phyloP scores from a whole-genome alignment of 2,888 invertebrate species.

The Elgonia sp. region DNA sequence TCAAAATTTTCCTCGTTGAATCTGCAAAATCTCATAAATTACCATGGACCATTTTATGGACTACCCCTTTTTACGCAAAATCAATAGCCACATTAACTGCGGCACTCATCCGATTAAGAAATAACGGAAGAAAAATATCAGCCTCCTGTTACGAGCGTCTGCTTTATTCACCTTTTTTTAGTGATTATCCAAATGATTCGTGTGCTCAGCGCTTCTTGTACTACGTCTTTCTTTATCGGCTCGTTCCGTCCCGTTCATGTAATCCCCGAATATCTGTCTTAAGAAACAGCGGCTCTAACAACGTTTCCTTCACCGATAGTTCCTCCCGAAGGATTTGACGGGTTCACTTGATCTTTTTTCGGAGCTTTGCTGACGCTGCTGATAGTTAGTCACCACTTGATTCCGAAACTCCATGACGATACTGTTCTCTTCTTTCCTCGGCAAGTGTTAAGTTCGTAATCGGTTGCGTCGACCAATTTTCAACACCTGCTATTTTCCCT shows the following conservation, averaged over 20 bases:
- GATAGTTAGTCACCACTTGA: constrained; percentile 57
- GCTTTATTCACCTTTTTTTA: constrained; percentile 51
- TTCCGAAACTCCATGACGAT: constrained; percentile 24
- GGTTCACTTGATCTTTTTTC: constrained; percentile 38
- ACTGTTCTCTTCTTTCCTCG: constrained; percentile 30
- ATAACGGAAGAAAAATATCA: constrained; percentile 41
- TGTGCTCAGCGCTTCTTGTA: constrained; percentile 4
- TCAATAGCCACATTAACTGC: constrained; percentile 52
- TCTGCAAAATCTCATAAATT: constrained; percentile 36
- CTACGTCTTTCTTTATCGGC: neutral
- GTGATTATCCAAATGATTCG: constrained; percentile 53
- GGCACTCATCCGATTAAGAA: constrained; percentile 50
- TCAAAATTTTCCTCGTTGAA: too few relatives aligned
- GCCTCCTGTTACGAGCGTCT: constrained; percentile 30
- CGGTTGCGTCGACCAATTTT: constrained; percentile 53
- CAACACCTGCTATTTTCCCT: constrained; percentile 66
- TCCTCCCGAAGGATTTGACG: constrained; percentile 42
- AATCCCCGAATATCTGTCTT: constrained; percentile 30
- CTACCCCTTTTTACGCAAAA: constrained; percentile 33
- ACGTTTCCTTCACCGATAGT: neutral
- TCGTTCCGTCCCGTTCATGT: constrained; percentile 1
- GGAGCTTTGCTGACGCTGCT: constrained; percentile 43
- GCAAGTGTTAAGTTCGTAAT: constrained; percentile 8
- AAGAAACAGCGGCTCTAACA: constrained; percentile 26
- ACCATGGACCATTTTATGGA: too few relatives aligned